Conservation (phyloP, 64 coral and sea anemone genomes). For the Stichodactyla mertensii region DNA sequence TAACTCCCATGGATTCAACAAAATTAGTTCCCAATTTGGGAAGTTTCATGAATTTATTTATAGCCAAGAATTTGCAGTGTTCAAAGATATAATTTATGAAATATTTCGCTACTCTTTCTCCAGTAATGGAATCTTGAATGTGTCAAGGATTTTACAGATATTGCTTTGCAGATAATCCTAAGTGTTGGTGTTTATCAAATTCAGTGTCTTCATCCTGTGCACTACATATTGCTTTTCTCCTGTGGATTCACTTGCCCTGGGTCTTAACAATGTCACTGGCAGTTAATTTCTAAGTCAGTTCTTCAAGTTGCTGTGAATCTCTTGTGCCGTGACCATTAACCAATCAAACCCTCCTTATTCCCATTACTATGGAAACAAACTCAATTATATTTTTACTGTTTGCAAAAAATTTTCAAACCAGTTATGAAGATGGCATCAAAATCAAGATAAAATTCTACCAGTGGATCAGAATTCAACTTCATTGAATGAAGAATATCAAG, state of each 20-base stretch:
- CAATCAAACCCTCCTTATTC: neutral
- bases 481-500: neutral
- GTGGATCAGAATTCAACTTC: neutral
- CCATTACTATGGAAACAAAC: neutral
- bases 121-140: neutral
- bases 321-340: neutral
- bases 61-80: no score
- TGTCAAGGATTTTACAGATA: neutral
- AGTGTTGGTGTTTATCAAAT: neutral
- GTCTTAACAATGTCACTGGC: neutral
- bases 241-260: neutral
- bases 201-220: neutral
- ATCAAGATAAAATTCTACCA: neutral
- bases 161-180: neutral
- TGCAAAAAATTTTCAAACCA: neutral
- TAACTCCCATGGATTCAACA: neutral
- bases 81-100: neutral
- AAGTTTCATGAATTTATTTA: neutral
- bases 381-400: neutral
- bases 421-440: neutral
- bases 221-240: neutral
- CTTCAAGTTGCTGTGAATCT: neutral
- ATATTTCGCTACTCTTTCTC: neutral
- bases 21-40: neutral
- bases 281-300: neutral